Evolutionary conservation across 2,797 vertebrate species (phyloP).

Genomic region (Pristis pectinata): DNA sequence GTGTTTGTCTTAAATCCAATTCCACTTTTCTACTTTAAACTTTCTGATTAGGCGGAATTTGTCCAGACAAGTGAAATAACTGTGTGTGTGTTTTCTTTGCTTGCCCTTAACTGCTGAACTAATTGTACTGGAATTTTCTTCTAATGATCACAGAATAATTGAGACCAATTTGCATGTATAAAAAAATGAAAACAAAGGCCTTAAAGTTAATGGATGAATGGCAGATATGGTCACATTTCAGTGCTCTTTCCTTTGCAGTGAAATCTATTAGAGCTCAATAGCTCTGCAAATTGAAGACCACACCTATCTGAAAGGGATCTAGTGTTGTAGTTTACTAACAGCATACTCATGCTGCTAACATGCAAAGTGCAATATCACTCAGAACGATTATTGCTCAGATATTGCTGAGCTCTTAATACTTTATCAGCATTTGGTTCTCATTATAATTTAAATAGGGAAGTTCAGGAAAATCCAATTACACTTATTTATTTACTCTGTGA

Average conservation of each 20-base stretch:
- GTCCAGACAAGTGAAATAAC: background rate
- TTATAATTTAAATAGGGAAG: background rate
- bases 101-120: background rate
- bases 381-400: background rate
- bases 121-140: background rate
- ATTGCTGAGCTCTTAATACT: background rate
- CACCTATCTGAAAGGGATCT: background rate
- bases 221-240: background rate
- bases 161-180: background rate
- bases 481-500: background rate
- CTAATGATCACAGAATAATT: background rate
- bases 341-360: background rate
- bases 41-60: constrained; percentile 5
- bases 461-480: background rate
- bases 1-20: background rate
- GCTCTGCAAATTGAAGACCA: background rate
- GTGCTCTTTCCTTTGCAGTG: background rate
- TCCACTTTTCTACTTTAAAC: background rate
- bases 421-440: background rate
- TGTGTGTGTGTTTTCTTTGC: background rate
- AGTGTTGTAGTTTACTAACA: too few species aligned
- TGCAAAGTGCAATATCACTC: background rate
- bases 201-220: background rate
- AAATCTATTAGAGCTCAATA: background rate
- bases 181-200: background rate